A percentile compares a stretch with the other conserved stretches of the same genome.
phyloP scores from a whole-genome alignment of 1,140 invertebrate genomes.

The Trypoxylus dichotomus region DNA sequence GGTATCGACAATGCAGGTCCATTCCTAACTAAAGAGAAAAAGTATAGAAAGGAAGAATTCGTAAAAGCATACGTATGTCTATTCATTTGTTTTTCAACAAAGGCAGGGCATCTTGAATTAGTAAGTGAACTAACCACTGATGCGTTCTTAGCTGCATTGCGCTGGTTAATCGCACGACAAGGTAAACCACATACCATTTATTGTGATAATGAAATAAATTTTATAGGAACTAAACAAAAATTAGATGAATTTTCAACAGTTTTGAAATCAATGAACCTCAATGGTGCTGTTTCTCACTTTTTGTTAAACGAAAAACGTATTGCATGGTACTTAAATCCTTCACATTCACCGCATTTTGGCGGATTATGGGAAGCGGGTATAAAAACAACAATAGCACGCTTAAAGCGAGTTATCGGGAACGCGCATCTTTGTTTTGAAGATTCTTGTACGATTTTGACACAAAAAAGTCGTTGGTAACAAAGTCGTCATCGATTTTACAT shows the following conservation, averaged over 20 bases:
- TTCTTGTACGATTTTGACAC: too few species aligned
- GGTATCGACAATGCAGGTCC: not conserved
- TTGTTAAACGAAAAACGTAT: not conserved
- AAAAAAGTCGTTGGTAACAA: too few species aligned
- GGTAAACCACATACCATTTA: not conserved
- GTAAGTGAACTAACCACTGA: not conserved
- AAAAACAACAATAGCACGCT: too few species aligned
- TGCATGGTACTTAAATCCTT: not conserved
- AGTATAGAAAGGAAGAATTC: not conserved
- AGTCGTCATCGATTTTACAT: too few species aligned
- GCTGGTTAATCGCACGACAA: not conserved
- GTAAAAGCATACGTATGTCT: not conserved
- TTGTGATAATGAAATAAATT: not conserved
- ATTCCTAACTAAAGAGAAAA: not conserved
- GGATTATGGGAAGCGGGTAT: too few species aligned
- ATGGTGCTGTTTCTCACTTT: too few species aligned
- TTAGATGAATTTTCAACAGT: not conserved
- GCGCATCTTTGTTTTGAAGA: too few species aligned
- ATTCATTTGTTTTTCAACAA: not conserved
- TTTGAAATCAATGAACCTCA: too few species aligned
- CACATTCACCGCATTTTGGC: not conserved
- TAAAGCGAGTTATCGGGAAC: too few species aligned
- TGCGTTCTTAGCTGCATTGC: not conserved
- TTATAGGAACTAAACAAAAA: not conserved
- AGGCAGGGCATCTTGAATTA: not conserved